Base-by-base conservation (phyloP, 2,797 vertebrate species). In the Microctenopoma steveboyesi region DNA sequence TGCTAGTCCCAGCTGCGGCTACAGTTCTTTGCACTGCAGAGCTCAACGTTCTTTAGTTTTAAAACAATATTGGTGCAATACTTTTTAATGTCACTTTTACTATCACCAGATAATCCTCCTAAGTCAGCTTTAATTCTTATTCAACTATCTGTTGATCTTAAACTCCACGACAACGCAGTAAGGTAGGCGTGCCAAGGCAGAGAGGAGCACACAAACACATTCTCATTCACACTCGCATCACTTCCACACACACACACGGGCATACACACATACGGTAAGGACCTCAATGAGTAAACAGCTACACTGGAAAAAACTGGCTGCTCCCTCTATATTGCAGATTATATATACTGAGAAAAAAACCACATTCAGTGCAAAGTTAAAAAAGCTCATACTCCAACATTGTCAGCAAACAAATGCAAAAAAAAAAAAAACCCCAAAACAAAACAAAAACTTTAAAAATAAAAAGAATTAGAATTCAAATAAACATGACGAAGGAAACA, bases 1-100 rank as follows among this genome's bases (percentile, higher is more conserved):
- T 95, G 94, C 95, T 94, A 96, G 96, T 97, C 96, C 97, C 96
- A 98, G 97, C 97, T 97, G 96, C 95, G 95, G 95, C 95, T 96
- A 96, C 97, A 97, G 95, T 97, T 95, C 96, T 95, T 95, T 92
- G 96, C 96, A 98, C 96, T 96, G 96, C 93, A 96, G 95, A 96
- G 95, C 96, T 96, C 95, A 94, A 95, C 89, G 85, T 95, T 97
- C 96, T 97, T 97, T 97, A 96, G 95, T 96, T 96, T 96, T 95
- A 95, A 93, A 95, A 96, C 92, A 95, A 95, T 94, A 96, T 94
- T 91, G 97, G 97, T 98, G 97, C 97, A 98, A 98, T 95, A 97
- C 96, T 97, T 93, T 90, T 91, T 92, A 93, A 92, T 93, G 91
- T 91, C 85, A 88, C 79, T 88, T 88, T 76, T 87, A 89, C 86